Conservation (phyloP, 2,113 vertebrate species). For the Podarcis cretensis region DNA sequence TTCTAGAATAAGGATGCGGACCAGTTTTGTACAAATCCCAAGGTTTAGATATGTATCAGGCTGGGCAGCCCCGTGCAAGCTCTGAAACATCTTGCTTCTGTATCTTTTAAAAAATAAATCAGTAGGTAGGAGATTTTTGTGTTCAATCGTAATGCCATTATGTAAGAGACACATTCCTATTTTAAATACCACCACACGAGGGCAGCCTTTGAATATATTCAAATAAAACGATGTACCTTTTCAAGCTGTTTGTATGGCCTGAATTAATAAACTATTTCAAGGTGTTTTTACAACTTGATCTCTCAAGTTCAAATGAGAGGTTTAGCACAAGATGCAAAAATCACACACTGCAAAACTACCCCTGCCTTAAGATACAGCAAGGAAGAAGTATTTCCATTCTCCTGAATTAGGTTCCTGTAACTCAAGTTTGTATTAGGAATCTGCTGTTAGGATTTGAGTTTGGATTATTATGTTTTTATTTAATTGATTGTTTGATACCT, state of each 20-base stretch:
- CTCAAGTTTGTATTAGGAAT: neutral
- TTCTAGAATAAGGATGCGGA: neutral
- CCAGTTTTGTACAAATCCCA: neutral
- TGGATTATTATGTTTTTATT: neutral
- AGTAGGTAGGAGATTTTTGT: neutral
- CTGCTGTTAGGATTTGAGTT: neutral
- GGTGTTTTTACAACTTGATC: neutral
- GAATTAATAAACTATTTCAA: neutral
- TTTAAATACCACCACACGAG: slow-evolving; percentile 55
- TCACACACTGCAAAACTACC: neutral
- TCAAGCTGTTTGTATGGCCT: neutral
- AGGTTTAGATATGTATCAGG: neutral
- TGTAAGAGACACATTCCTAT: neutral
- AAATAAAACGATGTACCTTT: neutral
- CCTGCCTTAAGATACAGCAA: neutral
- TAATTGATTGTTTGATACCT: no score
- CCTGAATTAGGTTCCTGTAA: neutral
- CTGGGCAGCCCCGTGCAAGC: neutral
- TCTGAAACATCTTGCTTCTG: neutral
- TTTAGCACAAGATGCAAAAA: neutral
- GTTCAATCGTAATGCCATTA: neutral
- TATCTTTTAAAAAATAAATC: neutral
- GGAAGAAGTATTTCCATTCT: neutral
- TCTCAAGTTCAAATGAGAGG: neutral
- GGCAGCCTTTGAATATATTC: slow-evolving; percentile 50